Base-by-base conservation (phyloP, 2,797 vertebrate genomes). In the Lerista edwardsae region DNA sequence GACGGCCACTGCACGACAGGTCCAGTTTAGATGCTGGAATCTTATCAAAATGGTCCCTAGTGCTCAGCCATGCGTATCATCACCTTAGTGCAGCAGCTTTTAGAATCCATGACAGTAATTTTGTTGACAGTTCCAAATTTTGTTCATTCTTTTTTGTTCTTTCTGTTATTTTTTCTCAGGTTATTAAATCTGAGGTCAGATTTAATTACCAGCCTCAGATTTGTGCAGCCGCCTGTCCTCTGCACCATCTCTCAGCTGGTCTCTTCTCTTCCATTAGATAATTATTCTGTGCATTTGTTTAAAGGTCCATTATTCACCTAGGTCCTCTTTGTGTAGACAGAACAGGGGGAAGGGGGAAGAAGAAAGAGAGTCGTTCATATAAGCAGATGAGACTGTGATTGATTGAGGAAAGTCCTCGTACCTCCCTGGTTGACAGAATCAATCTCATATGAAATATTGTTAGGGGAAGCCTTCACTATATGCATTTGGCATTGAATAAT, bases 51-150 rank as follows among this genome's bases (percentile, higher is more conserved):
- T 72, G 36, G 19, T 67, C 62, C 89, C 73, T 79, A 68, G 34
- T 44, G 11, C 84, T 31, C 69, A 82, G 75, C 81, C 84, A 76
- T 23, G 27, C 51, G 77, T 81, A 61, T n/a, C 79, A 75, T 82
- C 82, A 47, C 89, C 77, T 89, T 83, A 87, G 34, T 79, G 67
- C 79, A 15, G 3, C 79, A 39, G 62, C 87, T 92, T 83, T 41
- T 72, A 84, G 76, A 82, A 88, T 84, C 68, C 57, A 80, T 59
- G 44, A 47, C 77, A 69, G 62, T 23, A 55, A 31, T 82, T 77
- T 55, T 31, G 4, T 6, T 79, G 76, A 23, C 14, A 73, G 36
- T 79, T 79, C 34, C 34, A 79, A 57, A 73, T 79, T 57, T 79
- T 57, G 25, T 41, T 81, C 80, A 57, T 21, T 21, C 65, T 31